Evolutionary conservation across 2,113 vertebrate species (phyloP), one percentile per base, ranked within the genome.

Genomic region (Coregonus clupeaformis): DNA sequence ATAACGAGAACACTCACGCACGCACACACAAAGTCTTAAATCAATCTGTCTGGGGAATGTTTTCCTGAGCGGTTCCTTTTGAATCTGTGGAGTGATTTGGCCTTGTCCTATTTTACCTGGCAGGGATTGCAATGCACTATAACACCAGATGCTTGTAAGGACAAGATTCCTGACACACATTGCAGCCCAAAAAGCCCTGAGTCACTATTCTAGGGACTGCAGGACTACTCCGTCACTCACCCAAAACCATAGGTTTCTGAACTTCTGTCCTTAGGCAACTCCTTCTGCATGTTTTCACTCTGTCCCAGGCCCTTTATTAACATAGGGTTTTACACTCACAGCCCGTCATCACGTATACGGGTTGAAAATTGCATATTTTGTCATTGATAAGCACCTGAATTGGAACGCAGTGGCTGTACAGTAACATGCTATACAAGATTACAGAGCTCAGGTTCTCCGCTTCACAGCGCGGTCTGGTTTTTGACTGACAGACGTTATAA

Each of bases 141-240:
- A 65, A 22, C 25, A 13, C 63, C n/a, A 29, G 9, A 29, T 65
- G 63, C 63, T 16, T 65, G 25, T 65, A 29, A 25, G 24, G 63
- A 65, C 63, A 65, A 65, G 25, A 16, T 14, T 27, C 63, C 25
- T 16, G 63, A 22, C 25, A 29, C 25, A 65, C 63, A 62, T 11
- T 72, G 30, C 49, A 52, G 5, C n/a, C n/a, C n/a, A n/a, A 49
- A 74, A 47, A 68, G 29, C 36, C 27, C 52, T 20, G 68, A 78
- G 72, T 79, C 77, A 77, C 60, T 66, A 73, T 62, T 73, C 60
- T 55, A 72, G 68, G 27, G 72, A 69, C 83, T 83, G 16, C 47
- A 72, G 74, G 82, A 69, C 11, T 27, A 76, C 29, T 62, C 5
- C 6, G 27, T 42, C 85, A 82, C 49, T 86, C 79, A 83, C 71